These are phyloP conservation scores for Drosophila nr. perissopoda DNA, from an alignment of 2,888 invertebrate species.

Conservation along the genomic window DNA sequence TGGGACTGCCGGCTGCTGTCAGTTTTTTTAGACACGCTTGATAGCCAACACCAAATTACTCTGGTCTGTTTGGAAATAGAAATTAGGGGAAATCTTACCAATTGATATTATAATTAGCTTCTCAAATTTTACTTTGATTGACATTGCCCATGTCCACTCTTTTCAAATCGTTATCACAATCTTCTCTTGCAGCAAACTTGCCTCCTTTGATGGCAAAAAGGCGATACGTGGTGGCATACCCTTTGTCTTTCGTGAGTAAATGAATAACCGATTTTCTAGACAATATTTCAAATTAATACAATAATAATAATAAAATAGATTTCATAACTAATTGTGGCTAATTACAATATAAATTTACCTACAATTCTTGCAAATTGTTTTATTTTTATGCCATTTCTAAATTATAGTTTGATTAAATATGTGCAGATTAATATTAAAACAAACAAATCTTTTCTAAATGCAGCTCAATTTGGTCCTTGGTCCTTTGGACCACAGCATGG, in stretches of 20 bases:
- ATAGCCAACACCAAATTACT: not conserved
- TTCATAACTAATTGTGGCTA: not conserved
- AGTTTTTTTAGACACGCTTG: slow-evolving; percentile 23
- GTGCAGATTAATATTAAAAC: not conserved
- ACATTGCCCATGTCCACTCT: not conserved
- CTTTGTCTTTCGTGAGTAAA: slow-evolving; percentile 97
- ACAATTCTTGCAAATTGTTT: not conserved
- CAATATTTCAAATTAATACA: not conserved
- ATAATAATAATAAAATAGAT: not conserved
- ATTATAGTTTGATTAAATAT: not conserved
- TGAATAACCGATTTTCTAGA: not conserved
- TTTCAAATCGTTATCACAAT: slow-evolving; percentile 2
- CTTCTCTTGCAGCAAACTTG: slow-evolving; percentile 92
- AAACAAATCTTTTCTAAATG: not conserved
- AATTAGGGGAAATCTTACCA: not conserved
- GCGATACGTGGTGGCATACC: slow-evolving; percentile 98
- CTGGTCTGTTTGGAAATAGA: not conserved
- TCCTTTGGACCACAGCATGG: slow-evolving; percentile 98
- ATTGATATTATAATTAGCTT: not conserved
- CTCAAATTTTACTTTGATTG: not conserved
- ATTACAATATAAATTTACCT: not conserved
- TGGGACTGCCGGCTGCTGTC: slow-evolving; percentile 15
- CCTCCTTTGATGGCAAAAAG: slow-evolving; percentile 97
- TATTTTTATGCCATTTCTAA: not conserved
- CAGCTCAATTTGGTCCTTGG: slow-evolving; percentile 98